phyloP scores from a whole-genome alignment of 92 coral and sea anemone genomes.

The Palythoa caribaeorum region DNA sequence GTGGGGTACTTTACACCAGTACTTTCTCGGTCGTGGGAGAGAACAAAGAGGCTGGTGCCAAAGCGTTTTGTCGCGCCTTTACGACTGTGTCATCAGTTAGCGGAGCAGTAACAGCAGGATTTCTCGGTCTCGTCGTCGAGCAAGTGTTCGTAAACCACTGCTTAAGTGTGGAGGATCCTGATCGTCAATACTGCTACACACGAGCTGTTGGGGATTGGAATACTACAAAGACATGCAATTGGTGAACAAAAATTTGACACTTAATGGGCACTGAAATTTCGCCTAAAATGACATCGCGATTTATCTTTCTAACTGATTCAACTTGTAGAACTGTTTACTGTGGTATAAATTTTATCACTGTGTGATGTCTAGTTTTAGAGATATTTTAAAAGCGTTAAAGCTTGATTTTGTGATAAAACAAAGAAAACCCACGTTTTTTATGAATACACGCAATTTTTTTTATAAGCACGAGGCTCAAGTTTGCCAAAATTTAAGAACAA shows the following conservation, averaged over 20 bases:
- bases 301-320: too few species aligned
- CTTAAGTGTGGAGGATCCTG: slow-evolving; percentile 17
- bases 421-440: too few species aligned
- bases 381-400: too few species aligned
- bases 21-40: slow-evolving; percentile 55
- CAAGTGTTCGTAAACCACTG: slow-evolving; percentile 48
- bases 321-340: too few species aligned
- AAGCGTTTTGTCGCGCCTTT: slow-evolving; percentile 56
- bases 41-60: slow-evolving; percentile 23
- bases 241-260: slow-evolving; percentile 9
- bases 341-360: too few species aligned
- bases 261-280: too few species aligned
- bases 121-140: slow-evolving; percentile 33
- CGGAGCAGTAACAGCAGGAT: slow-evolving; percentile 51
- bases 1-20: slow-evolving; percentile 54
- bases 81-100: slow-evolving; percentile 50
- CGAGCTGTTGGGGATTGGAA: slow-evolving; percentile 44
- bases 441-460: too few species aligned
- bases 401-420: too few species aligned
- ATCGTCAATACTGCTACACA: slow-evolving; percentile 47
- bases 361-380: too few species aligned
- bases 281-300: too few species aligned
- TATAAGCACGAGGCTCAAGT: too few species aligned
- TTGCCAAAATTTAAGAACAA: too few species aligned
- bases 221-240: slow-evolving; percentile 36